Evolutionary conservation across 2,888 invertebrate genomes (phyloP).

Genomic region (Beris morrisii): DNA sequence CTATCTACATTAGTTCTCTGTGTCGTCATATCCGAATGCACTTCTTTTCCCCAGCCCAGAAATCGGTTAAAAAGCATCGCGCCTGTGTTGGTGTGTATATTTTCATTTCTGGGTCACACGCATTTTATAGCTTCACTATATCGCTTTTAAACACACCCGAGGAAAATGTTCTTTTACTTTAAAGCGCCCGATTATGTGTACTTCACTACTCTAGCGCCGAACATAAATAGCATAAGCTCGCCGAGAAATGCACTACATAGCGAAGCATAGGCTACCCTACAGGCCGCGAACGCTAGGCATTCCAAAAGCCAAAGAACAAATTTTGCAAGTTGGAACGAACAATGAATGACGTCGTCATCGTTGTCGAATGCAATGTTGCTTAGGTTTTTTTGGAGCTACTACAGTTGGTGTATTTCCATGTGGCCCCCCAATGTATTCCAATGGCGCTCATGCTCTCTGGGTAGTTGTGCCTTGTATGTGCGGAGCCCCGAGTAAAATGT

Average conservation of each 20-base stretch:
- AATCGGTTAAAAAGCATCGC: not conserved
- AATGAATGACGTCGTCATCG: constrained; percentile 12
- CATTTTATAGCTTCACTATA: constrained; percentile 19
- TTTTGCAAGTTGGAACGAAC: constrained; percentile 11
- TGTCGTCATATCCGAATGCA: not conserved
- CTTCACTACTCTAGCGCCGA: constrained; percentile 3
- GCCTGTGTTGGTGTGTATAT: constrained; percentile 24
- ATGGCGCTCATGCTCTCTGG: too few relatives aligned
- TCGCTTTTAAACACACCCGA: constrained; percentile 11
- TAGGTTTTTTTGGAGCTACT: too few relatives aligned
- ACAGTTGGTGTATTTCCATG: too few relatives aligned
- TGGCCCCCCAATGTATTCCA: too few relatives aligned
- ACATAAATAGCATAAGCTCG: not conserved
- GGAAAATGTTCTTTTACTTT: constrained; percentile 25
- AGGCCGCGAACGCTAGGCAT: too few relatives aligned
- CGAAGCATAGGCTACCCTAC: too few relatives aligned
- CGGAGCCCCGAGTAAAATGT: constrained; percentile 3
- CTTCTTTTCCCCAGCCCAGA: too few relatives aligned
- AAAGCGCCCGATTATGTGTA: constrained; percentile 1
- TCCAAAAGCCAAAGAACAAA: too few relatives aligned
- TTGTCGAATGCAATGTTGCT: too few relatives aligned
- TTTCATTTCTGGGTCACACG: constrained; percentile 40
- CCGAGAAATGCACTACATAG: too few relatives aligned
- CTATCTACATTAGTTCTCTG: not conserved
- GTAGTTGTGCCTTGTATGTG: constrained; percentile 9